A percentile compares a stretch with the other conserved stretches of the same genome.
Evolutionary conservation across 2,113 vertebrate species (phyloP).

Genomic region (Gadus chalcogrammus): DNA sequence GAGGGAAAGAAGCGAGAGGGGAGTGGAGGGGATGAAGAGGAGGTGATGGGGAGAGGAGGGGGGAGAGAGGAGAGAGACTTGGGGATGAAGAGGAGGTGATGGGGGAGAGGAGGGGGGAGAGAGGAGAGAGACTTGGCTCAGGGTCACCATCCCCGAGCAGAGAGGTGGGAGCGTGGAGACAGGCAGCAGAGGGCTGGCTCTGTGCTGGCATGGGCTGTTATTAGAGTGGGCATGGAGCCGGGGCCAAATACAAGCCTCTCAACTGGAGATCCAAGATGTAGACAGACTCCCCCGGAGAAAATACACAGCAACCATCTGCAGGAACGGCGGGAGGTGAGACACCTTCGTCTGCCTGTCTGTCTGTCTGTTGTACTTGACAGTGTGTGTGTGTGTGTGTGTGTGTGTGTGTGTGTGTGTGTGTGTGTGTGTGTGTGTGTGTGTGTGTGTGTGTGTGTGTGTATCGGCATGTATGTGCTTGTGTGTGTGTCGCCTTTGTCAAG

Average conservation of each 20-base stretch:
- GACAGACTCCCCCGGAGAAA: slow-evolving; percentile 34
- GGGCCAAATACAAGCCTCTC: slow-evolving; percentile 53
- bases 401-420: no score
- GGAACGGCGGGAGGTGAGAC: slow-evolving; percentile 20
- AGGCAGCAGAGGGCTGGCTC: slow-evolving; percentile 36
- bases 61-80: no score
- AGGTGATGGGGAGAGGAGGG: no score
- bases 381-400: neutral
- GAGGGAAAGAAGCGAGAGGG: no score
- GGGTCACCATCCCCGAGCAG: neutral
- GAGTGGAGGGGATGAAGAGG: no score
- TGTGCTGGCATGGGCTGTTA: slow-evolving; percentile 47
- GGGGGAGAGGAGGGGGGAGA: no score
- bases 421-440: no score
- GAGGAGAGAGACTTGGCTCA: slow-evolving; percentile 13
- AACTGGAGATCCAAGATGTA: slow-evolving; percentile 44
- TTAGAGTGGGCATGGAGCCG: slow-evolving; percentile 38
- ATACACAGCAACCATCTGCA: slow-evolving; percentile 38
- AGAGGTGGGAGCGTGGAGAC: slow-evolving; percentile 34
- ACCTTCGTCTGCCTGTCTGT: neutral
- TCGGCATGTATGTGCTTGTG: neutral
- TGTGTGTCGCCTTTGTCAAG: no score
- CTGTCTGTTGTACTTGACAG: no score
- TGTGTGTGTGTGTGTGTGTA: no score
- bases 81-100: neutral